A percentile compares a stretch with the other conserved stretches of the same genome.
These are phyloP conservation scores for Polypterus bichir DNA, from an alignment of 2,113 vertebrate species.

Conservation along the genomic window DNA sequence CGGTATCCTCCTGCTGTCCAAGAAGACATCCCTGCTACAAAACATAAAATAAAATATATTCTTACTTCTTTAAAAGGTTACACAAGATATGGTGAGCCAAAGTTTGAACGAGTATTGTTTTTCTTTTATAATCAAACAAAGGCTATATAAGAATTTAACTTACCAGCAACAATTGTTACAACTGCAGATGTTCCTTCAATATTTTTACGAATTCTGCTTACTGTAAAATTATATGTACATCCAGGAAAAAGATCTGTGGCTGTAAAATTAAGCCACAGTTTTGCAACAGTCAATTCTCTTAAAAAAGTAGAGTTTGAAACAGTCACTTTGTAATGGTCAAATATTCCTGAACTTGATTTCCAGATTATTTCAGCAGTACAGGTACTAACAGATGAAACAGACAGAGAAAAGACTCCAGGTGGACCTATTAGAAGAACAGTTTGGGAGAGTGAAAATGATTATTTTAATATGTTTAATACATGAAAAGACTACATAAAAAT, in stretches of 20 bases:
- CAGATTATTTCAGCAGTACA: slow-evolving; percentile 57
- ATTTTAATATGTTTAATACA: too few species aligned
- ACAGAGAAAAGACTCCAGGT: slow-evolving; percentile 51
- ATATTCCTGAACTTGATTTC: slow-evolving; percentile 46
- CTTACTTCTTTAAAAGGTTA: too few species aligned
- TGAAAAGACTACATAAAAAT: too few species aligned
- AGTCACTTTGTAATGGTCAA: slow-evolving; percentile 61
- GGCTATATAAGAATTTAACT: slow-evolving; percentile 8
- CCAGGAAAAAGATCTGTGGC: slow-evolving; percentile 47
- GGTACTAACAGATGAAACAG: slow-evolving; percentile 40
- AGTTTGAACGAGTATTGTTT: too few species aligned
- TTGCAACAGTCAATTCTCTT: slow-evolving; percentile 36
- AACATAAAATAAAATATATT: too few species aligned
- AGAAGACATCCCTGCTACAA: too few species aligned
- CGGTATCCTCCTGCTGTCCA: too few species aligned
- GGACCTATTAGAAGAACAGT: slow-evolving; percentile 39
- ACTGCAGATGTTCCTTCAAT: slow-evolving; percentile 37
- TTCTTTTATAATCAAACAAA: too few species aligned
- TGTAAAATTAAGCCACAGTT: slow-evolving; percentile 33
- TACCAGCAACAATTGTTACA: slow-evolving; percentile 52
- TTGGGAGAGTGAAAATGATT: too few species aligned
- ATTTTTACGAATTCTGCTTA: slow-evolving; percentile 46
- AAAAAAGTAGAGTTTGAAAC: slow-evolving; percentile 45
- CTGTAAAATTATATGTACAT: slow-evolving; percentile 56
- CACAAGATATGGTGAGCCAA: too few species aligned